Evolutionary conservation across 2,888 invertebrate genomes (phyloP).

Genomic region (Leuctra nigra): DNA sequence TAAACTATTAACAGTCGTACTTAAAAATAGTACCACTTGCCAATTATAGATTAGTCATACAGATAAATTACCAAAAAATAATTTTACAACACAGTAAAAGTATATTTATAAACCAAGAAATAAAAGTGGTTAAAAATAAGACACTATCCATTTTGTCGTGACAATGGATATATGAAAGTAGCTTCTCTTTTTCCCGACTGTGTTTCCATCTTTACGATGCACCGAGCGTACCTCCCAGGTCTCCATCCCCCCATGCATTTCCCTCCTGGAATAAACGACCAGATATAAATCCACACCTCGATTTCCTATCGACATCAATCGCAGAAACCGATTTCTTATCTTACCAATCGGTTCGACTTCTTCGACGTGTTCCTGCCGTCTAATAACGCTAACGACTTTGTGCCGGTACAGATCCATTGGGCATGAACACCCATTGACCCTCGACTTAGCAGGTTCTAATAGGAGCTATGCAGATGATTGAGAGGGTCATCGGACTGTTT

Average conservation of each 20-base stretch:
- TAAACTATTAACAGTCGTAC: no score
- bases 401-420: constrained; percentile 2
- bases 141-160: no score
- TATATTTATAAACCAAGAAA: no score
- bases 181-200: no score
- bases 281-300: constrained; percentile 18
- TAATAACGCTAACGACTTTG: neutral
- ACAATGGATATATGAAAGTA: no score
- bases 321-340: constrained; percentile 13
- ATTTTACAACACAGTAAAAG: no score
- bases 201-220: neutral
- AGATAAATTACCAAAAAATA: no score
- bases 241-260: neutral
- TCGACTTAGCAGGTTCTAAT: neutral
- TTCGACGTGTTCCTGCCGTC: neutral
- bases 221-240: neutral
- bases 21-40: no score
- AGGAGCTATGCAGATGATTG: neutral
- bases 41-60: no score
- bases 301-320: constrained; percentile 19
- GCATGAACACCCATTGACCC: no score
- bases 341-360: neutral
- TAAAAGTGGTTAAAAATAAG: no score
- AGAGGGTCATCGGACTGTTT: neutral
- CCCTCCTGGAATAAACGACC: constrained; percentile 13